Conservation (phyloP, 2,888 invertebrate species). For the Brachyptera putata region DNA sequence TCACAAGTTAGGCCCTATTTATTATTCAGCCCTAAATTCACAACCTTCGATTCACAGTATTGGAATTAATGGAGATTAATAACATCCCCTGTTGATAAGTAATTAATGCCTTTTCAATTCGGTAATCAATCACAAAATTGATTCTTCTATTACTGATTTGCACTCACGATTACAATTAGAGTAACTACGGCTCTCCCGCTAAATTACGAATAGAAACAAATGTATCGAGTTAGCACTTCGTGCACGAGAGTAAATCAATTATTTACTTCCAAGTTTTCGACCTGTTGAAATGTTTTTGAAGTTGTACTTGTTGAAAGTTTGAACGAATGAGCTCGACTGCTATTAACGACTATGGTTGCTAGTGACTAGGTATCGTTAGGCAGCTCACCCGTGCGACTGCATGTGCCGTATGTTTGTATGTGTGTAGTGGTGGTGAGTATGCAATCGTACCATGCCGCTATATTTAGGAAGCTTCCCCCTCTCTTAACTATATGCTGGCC, state of each 20-base stretch:
- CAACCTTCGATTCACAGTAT: neutral
- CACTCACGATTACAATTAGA: neutral
- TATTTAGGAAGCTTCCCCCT: slow-evolving; percentile 16
- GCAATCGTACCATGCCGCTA: slow-evolving; percentile 5
- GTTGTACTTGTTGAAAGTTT: neutral
- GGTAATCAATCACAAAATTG: neutral
- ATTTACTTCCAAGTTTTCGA: neutral
- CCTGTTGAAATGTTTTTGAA: neutral
- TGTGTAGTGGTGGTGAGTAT: neutral
- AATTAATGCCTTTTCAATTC: neutral
- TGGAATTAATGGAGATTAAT: neutral
- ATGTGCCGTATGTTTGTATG: neutral
- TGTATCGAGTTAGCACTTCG: neutral
- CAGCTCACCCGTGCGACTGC: neutral
- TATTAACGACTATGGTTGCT: neutral
- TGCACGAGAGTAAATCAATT: too few relatives aligned
- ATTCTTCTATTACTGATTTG: neutral
- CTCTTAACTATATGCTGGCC: neutral
- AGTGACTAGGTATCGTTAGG: slow-evolving; percentile 6
- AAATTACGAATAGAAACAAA: neutral
- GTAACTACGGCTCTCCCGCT: neutral
- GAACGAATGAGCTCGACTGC: neutral
- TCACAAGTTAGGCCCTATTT: too few relatives aligned
- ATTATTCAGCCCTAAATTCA: neutral
- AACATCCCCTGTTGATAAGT: neutral